Percentiles rank a stretch among this genome's conserved stretches.
Conservation (phyloP, 2,888 invertebrate genomes). For the Stenchaetothrips biformis region DNA sequence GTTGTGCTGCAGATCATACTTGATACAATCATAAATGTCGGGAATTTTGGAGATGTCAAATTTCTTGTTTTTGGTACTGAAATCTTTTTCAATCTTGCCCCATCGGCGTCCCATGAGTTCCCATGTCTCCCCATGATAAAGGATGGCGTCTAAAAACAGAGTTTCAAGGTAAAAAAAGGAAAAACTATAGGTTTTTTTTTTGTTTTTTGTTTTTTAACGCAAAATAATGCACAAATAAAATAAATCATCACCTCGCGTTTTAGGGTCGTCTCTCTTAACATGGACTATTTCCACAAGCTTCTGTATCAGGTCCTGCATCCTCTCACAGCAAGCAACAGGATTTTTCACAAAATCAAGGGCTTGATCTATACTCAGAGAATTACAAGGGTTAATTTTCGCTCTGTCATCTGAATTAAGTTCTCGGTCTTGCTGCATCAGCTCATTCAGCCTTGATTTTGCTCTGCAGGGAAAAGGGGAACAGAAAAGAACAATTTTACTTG, state of each 20-base stretch:
- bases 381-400: slow-evolving; percentile 84
- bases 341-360: slow-evolving; percentile 95
- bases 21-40: slow-evolving; percentile 99
- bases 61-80: slow-evolving; percentile 83
- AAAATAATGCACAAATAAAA: slow-evolving; percentile 25
- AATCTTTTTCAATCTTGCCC: slow-evolving; percentile 98
- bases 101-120: slow-evolving; percentile 95
- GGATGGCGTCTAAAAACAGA: slow-evolving; percentile 64
- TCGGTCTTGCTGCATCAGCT: slow-evolving; percentile 83
- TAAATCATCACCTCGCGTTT: slow-evolving; percentile 64
- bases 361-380: slow-evolving; percentile 82
- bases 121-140: slow-evolving; percentile 99
- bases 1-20: slow-evolving; percentile 97
- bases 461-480: slow-evolving; percentile 50
- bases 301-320: slow-evolving; percentile 82
- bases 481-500: slow-evolving; percentile 25
- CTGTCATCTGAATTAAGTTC: slow-evolving; percentile 82
- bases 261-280: slow-evolving; percentile 79
- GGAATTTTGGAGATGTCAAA: slow-evolving; percentile 99
- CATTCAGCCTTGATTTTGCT: slow-evolving; percentile 92
- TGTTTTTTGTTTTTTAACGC: background rate
- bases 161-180: slow-evolving; percentile 10
- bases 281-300: slow-evolving; percentile 80
- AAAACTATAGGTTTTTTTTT: slow-evolving; percentile 25
- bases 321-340: slow-evolving; percentile 87